A percentile compares a stretch with the other conserved stretches of the same genome.
Evolutionary conservation across 2,888 invertebrate species (phyloP).

Genomic region (Tenthredo livida): DNA sequence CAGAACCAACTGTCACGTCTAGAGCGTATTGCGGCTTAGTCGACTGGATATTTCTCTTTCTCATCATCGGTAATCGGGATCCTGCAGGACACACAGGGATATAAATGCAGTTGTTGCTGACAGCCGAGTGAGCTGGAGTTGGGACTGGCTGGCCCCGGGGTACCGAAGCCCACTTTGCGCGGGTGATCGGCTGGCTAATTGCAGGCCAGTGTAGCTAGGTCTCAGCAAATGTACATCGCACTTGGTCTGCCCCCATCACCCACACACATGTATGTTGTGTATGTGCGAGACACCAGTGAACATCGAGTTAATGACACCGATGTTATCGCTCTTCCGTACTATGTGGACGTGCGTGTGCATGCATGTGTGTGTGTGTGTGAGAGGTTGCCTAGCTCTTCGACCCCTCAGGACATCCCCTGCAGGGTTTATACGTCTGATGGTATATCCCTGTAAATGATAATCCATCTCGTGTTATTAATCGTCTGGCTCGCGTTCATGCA

Average conservation of each 20-base stretch:
- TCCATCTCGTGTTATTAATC: constrained; percentile 37
- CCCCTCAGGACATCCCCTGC: constrained; percentile 26
- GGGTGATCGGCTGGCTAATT: constrained; percentile 43
- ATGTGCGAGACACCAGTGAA: constrained; percentile 30
- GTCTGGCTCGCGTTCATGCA: constrained; percentile 22
- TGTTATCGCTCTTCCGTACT: constrained; percentile 13
- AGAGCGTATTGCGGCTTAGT: neutral
- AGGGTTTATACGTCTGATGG: constrained; percentile 10
- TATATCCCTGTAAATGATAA: constrained; percentile 40
- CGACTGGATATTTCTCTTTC: neutral
- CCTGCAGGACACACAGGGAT: neutral
- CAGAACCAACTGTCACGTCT: neutral
- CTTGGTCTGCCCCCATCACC: constrained; percentile 17
- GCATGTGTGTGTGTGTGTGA: neutral
- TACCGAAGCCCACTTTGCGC: constrained; percentile 20
- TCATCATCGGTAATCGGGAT: neutral
- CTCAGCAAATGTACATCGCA: constrained; percentile 2
- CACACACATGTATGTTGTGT: neutral
- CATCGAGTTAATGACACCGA: constrained; percentile 28
- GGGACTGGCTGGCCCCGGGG: constrained; percentile 24
- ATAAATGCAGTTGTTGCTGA: constrained; percentile 3
- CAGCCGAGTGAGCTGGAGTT: neutral
- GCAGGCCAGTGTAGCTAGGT: constrained; percentile 27
- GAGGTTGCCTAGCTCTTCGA: neutral
- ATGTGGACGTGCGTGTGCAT: neutral